Percentiles rank a stretch among this genome's conserved stretches.
Evolutionary conservation across 2,888 invertebrate species (phyloP).

Genomic region (Hypsopygia costalis): DNA sequence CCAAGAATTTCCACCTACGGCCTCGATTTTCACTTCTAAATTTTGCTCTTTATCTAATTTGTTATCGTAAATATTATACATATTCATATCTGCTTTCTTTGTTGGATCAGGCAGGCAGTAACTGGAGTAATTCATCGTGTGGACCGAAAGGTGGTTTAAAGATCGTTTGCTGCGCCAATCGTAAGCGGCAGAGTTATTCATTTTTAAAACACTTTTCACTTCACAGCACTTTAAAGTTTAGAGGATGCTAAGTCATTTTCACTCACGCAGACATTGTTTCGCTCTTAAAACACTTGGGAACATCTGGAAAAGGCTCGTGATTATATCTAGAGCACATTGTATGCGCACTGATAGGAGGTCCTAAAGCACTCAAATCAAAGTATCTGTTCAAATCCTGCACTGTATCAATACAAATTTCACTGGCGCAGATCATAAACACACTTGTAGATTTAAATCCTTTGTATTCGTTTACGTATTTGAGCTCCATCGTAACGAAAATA

Average conservation of each 20-base stretch:
- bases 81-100: conserved; percentile 43
- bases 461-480: conserved; percentile 46
- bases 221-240: conserved; percentile 25
- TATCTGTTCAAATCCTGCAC: conserved; percentile 36
- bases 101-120: conserved; percentile 10
- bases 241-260: conserved; percentile 49
- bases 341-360: conserved; percentile 27
- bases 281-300: conserved; percentile 34
- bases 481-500: conserved; percentile 70
- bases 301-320: conserved; percentile 52
- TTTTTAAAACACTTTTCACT: conserved; percentile 31
- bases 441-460: conserved; percentile 47
- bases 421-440: conserved; percentile 38
- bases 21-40: conserved; percentile 7
- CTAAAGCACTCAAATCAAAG: conserved; percentile 39
- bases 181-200: conserved; percentile 45
- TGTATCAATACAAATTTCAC: conserved; percentile 43
- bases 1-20: conserved; percentile 2
- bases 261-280: conserved; percentile 42
- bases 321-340: conserved; percentile 40
- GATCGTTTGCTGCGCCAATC: conserved; percentile 53
- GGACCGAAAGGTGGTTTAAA: conserved; percentile 3
- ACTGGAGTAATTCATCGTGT: conserved; percentile 24
- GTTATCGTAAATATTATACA: conserved; percentile 19
- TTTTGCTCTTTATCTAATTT: not conserved